phyloP scores from a whole-genome alignment of 2,888 invertebrate genomes.

The Chalcosyrphus nemorum region DNA sequence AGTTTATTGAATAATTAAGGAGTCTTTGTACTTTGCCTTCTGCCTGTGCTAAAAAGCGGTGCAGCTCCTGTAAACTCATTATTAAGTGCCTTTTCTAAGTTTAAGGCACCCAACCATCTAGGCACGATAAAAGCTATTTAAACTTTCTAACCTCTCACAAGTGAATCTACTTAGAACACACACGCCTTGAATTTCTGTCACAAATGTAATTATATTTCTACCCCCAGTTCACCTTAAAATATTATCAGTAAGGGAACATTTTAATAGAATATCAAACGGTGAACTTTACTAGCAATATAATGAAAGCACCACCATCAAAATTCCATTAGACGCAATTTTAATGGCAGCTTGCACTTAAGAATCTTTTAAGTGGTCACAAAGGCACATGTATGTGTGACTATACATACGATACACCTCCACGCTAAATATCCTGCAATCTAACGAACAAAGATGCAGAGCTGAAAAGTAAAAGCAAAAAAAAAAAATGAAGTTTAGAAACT shows the following conservation, averaged over 20 bases:
- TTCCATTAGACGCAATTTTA: constrained; percentile 63
- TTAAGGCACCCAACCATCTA: neutral
- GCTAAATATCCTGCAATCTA: neutral
- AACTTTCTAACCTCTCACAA: neutral
- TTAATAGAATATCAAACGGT: constrained; percentile 40
- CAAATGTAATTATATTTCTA: constrained; percentile 11
- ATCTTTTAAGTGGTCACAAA: constrained; percentile 58
- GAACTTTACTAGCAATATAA: constrained; percentile 40
- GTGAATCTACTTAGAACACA: neutral
- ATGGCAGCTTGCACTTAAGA: constrained; percentile 60
- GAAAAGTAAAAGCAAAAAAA: neutral
- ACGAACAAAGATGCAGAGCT: neutral
- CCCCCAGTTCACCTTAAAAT: neutral
- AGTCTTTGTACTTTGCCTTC: too few species aligned
- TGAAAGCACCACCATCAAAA: constrained; percentile 45
- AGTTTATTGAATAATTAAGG: too few species aligned
- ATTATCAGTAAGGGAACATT: constrained; percentile 18
- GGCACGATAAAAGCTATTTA: neutral
- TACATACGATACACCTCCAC: neutral
- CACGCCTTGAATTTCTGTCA: neutral
- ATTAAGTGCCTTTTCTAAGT: too few species aligned
- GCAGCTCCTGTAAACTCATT: too few species aligned
- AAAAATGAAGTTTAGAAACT: constrained; percentile 36
- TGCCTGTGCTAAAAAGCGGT: too few species aligned
- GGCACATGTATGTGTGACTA: neutral